These are phyloP conservation scores for Hesperia comma DNA, from an alignment of 2,888 invertebrate species.

Conservation along the genomic window DNA sequence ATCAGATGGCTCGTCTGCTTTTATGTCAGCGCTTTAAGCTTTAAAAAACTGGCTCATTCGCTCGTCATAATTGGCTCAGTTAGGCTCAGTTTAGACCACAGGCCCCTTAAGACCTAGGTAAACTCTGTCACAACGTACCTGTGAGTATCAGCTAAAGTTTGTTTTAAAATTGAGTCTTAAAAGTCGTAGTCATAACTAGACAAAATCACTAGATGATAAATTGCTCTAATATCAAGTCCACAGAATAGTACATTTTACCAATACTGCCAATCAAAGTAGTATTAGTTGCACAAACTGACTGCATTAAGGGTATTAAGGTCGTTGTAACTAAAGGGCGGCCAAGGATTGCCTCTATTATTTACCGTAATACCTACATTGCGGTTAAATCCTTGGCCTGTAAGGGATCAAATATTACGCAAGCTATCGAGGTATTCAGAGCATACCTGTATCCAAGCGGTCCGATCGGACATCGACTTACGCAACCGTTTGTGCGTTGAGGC, in stretches of 20 bases:
- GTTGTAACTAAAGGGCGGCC: conserved; percentile 33
- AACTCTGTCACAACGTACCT: no score
- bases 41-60: no score
- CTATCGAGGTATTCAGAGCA: conserved; percentile 38
- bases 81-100: no score
- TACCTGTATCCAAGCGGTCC: conserved; percentile 81
- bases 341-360: conserved; percentile 35
- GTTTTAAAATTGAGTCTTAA: no score
- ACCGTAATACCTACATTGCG: conserved; percentile 37
- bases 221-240: background rate
- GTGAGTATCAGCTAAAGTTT: no score
- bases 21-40: no score
- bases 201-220: background rate
- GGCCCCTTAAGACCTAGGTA: no score
- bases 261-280: background rate
- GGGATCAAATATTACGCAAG: conserved; percentile 39
- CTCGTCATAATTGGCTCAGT: no score
- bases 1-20: no score
- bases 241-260: background rate
- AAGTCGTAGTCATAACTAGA: background rate
- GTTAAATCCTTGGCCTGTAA: conserved; percentile 38
- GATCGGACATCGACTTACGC: conserved; percentile 84
- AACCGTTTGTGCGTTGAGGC: conserved; percentile 24
- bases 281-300: conserved; percentile 22
- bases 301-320: conserved; percentile 32